Conservation (phyloP, 2,797 vertebrate species). For the Phrynocephalus guinanensis region DNA sequence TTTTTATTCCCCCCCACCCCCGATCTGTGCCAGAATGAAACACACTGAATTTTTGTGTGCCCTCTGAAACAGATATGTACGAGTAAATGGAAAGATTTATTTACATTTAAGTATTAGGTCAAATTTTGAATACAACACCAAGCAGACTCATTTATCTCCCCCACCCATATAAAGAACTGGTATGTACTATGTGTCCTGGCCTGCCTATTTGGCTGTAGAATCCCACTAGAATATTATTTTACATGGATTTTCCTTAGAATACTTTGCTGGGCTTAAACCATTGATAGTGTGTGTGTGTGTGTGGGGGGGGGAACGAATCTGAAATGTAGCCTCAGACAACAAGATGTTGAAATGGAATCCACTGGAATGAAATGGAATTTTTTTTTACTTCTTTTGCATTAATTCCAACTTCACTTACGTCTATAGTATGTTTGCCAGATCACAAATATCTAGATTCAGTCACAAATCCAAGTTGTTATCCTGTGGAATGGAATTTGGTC, state of each 20-base stretch:
- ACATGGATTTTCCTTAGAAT: neutral
- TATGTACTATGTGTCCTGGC: neutral
- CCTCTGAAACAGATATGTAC: neutral
- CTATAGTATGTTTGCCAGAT: neutral
- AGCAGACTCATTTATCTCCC: neutral
- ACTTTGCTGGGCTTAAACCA: neutral
- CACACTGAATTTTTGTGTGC: neutral
- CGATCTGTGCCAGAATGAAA: neutral
- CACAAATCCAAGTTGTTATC: neutral
- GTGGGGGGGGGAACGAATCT: neutral
- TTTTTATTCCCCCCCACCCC: neutral
- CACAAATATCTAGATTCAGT: neutral
- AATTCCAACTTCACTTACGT: neutral
- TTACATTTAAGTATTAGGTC: neutral
- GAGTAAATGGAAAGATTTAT: neutral
- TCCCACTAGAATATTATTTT: neutral
- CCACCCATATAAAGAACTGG: too few relatives aligned
- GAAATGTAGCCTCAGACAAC: neutral
- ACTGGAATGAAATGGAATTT: neutral
- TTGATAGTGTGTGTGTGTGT: neutral
- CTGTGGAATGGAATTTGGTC: neutral
- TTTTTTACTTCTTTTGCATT: neutral
- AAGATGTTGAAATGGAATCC: neutral
- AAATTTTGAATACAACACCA: neutral
- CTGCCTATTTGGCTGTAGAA: neutral